Evolutionary conservation across 1,140 invertebrate species (phyloP).

Genomic region (Panonychus citri): DNA sequence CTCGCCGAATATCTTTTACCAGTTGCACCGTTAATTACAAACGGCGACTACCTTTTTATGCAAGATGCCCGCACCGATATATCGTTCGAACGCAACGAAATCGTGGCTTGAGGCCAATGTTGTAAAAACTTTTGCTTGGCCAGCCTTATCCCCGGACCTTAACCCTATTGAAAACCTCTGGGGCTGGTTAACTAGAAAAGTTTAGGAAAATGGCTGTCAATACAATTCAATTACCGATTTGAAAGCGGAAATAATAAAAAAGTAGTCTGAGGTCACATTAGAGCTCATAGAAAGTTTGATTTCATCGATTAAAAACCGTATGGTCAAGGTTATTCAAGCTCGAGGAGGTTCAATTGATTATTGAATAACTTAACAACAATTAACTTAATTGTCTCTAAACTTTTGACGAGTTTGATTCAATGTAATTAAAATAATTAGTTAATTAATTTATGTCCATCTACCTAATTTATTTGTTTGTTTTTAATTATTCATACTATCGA

Average conservation of each 20-base stretch:
- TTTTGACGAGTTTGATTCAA: no score
- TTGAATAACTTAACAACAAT: no score
- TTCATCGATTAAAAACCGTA: neutral
- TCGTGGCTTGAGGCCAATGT: neutral
- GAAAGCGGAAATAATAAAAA: neutral
- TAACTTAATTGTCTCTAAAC: no score
- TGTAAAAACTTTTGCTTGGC: neutral
- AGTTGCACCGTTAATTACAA: neutral
- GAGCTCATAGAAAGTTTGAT: neutral
- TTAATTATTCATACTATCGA: no score
- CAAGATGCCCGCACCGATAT: constrained; percentile 22
- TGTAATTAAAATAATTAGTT: no score
- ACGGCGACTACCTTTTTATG: constrained; percentile 10
- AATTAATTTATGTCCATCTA: no score
- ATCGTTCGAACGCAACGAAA: constrained; percentile 14
- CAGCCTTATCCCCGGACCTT: neutral
- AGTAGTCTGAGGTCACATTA: neutral
- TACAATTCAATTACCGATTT: neutral
- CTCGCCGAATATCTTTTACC: neutral
- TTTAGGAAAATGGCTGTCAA: neutral
- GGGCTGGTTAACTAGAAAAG: neutral
- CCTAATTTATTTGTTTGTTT: no score
- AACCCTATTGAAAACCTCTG: constrained; percentile 6
- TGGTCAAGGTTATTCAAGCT: neutral
- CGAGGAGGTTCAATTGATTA: neutral